phyloP scores from a whole-genome alignment of 35 echinoderm and acorn worm genomes.

The Holothuria glaberrima region DNA sequence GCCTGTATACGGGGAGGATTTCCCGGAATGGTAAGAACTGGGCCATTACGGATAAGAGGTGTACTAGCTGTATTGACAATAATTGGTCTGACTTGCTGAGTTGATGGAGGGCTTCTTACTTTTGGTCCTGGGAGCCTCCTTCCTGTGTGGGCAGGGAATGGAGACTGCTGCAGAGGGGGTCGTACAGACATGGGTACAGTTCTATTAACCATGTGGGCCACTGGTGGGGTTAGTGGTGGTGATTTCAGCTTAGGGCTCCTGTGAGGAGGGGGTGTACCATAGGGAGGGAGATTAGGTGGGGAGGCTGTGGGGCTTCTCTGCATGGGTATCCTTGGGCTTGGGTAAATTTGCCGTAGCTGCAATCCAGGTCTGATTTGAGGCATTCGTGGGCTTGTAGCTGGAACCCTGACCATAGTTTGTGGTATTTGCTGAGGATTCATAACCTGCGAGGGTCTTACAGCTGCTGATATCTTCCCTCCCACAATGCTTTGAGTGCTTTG shows the following conservation, averaged over 20 bases:
- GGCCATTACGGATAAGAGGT: conserved; percentile 30
- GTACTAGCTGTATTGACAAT: conserved; percentile 34
- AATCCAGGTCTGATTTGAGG: conserved; percentile 5
- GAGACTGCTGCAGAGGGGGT: conserved; percentile 4
- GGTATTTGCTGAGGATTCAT: conserved; percentile 56
- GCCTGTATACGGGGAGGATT: conserved; percentile 35
- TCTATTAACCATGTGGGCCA: conserved; percentile 55
- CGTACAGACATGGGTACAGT: conserved; percentile 14
- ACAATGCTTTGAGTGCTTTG: conserved; percentile 51
- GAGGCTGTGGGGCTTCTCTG: conserved; percentile 10
- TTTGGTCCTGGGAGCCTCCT: conserved; percentile 22
- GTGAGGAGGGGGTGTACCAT: conserved; percentile 24
- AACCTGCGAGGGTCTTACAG: conserved; percentile 32
- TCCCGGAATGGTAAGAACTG: conserved; percentile 44
- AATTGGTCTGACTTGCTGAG: conserved; percentile 55
- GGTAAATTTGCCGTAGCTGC: conserved; percentile 17
- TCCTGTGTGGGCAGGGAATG: conserved; percentile 26
- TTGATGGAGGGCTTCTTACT: conserved; percentile 48
- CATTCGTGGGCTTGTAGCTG: conserved; percentile 22
- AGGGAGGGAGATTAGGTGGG: conserved; percentile 10
- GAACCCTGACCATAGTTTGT: conserved; percentile 11
- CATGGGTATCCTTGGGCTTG: conserved; percentile 41
- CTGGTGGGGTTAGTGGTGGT: conserved; percentile 11
- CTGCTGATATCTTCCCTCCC: conserved; percentile 37
- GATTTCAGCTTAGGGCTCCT: conserved; percentile 48